Percentiles rank a stretch among this genome's conserved stretches.
Conservation (phyloP, 2,888 invertebrate genomes). For the Drosophila lutescens region DNA sequence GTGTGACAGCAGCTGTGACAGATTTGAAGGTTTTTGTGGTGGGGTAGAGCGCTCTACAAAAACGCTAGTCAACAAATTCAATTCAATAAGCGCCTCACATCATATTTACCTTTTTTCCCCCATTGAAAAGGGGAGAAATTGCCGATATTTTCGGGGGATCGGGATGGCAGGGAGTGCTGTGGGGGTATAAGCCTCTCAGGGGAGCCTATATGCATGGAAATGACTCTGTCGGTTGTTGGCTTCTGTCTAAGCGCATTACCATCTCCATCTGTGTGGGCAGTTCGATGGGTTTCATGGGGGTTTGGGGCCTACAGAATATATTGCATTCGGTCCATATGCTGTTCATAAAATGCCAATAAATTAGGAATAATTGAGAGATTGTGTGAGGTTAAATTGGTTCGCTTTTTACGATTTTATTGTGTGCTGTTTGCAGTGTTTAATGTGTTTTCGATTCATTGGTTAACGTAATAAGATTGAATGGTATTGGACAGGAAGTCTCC, state of each 20-base stretch:
- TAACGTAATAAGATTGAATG: slow-evolving; percentile 13
- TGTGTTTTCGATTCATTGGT: slow-evolving; percentile 1
- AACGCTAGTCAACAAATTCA: slow-evolving; percentile 70
- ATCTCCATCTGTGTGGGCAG: slow-evolving; percentile 26
- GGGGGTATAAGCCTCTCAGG: slow-evolving; percentile 35
- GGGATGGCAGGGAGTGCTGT: neutral
- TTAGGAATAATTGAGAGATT: slow-evolving; percentile 40
- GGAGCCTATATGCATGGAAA: slow-evolving; percentile 44
- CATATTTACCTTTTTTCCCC: slow-evolving; percentile 33
- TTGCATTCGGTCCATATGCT: slow-evolving; percentile 27
- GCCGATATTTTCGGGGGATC: slow-evolving; percentile 6
- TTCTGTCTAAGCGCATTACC: slow-evolving; percentile 46
- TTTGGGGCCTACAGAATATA: slow-evolving; percentile 11
- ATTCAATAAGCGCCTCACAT: slow-evolving; percentile 64
- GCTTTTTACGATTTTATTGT: slow-evolving; percentile 17
- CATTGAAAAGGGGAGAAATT: slow-evolving; percentile 8
- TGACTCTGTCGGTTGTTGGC: slow-evolving; percentile 43
- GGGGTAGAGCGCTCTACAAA: slow-evolving; percentile 23
- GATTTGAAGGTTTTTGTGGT: slow-evolving; percentile 22
- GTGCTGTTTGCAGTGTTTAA: neutral
- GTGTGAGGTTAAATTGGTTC: slow-evolving; percentile 14
- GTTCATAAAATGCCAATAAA: slow-evolving; percentile 33
- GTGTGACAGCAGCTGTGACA: slow-evolving; percentile 52
- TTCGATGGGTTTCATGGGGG: slow-evolving; percentile 6
- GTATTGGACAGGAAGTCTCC: neutral